A percentile compares a stretch with the other conserved stretches of the same genome.
These are phyloP conservation scores for Enteromius fasciolatus DNA, from an alignment of 2,797 vertebrate genomes.

Conservation along the genomic window DNA sequence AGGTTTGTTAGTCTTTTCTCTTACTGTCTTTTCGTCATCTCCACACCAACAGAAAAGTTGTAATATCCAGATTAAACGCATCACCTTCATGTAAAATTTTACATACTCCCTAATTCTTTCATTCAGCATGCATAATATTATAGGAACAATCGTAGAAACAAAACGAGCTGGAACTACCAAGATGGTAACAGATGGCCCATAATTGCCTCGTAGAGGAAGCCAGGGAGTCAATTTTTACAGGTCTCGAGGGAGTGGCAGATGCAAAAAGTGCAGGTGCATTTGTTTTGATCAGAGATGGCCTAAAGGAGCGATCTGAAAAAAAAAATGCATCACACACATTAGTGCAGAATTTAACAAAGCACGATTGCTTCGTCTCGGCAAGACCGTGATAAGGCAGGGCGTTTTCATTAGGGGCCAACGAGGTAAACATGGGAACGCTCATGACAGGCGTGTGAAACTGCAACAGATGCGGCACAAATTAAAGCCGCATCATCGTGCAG, in stretches of 20 bases:
- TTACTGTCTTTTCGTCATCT: constrained; percentile 28
- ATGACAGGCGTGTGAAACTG: constrained; percentile 60
- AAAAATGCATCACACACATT: constrained; percentile 78
- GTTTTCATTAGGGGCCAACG: constrained; percentile 65
- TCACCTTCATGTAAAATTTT: constrained; percentile 26
- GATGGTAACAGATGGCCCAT: constrained; percentile 85
- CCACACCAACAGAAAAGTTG: constrained; percentile 14
- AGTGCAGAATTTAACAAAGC: constrained; percentile 68
- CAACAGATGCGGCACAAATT: constrained; percentile 74
- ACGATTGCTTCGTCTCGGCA: constrained; percentile 57
- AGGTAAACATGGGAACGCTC: constrained; percentile 47
- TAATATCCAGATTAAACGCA: constrained; percentile 35
- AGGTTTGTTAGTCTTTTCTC: not conserved
- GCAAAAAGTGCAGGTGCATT: constrained; percentile 85
- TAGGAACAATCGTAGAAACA: constrained; percentile 86
- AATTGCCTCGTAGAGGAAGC: constrained; percentile 86
- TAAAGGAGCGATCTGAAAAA: constrained; percentile 77
- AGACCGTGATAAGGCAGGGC: constrained; percentile 61
- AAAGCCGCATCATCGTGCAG: constrained; percentile 62
- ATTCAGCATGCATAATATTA: constrained; percentile 77
- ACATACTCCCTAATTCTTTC: constrained; percentile 43
- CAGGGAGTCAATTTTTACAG: constrained; percentile 87
- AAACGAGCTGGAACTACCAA: constrained; percentile 85
- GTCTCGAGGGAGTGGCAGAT: constrained; percentile 82
- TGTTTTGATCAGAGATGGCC: constrained; percentile 84